phyloP scores from a whole-genome alignment of 2,113 vertebrate species.

The Platichthys flesus region DNA sequence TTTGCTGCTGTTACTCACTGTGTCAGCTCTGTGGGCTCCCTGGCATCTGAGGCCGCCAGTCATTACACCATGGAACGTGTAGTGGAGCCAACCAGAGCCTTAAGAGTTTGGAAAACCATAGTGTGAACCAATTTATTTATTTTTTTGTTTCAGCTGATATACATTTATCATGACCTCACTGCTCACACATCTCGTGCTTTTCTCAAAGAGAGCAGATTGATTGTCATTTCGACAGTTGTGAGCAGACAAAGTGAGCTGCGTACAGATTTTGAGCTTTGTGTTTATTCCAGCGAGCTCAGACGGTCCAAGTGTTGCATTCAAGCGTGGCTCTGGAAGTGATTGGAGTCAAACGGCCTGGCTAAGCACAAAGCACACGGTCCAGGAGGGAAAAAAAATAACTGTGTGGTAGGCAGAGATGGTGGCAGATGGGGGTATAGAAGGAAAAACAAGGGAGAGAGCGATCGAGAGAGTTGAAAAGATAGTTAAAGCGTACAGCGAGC shows the following conservation, averaged over 20 bases:
- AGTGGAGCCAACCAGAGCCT: constrained; percentile 45
- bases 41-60: constrained; percentile 68
- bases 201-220: background rate
- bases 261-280: background rate
- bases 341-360: constrained; percentile 32
- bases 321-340: constrained; percentile 51
- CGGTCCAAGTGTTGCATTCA: constrained; percentile 24
- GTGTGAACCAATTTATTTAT: constrained; percentile 56
- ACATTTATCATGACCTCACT: constrained; percentile 1
- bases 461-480: constrained; percentile 44
- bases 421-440: constrained; percentile 29
- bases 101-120: constrained; percentile 54
- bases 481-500: constrained; percentile 50
- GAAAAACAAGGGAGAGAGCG: constrained; percentile 36
- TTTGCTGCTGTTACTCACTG: constrained; percentile 6
- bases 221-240: background rate
- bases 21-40: constrained; percentile 62
- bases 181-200: background rate
- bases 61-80: constrained; percentile 73
- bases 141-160: constrained; percentile 31
- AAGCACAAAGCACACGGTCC: constrained; percentile 23
- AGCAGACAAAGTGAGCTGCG: background rate
- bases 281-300: constrained; percentile 12
- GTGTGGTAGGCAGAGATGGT: constrained; percentile 38
- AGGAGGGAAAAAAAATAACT: background rate